Evolutionary conservation across 2,113 vertebrate genomes (phyloP).

Genomic region (Carassius auratus): DNA sequence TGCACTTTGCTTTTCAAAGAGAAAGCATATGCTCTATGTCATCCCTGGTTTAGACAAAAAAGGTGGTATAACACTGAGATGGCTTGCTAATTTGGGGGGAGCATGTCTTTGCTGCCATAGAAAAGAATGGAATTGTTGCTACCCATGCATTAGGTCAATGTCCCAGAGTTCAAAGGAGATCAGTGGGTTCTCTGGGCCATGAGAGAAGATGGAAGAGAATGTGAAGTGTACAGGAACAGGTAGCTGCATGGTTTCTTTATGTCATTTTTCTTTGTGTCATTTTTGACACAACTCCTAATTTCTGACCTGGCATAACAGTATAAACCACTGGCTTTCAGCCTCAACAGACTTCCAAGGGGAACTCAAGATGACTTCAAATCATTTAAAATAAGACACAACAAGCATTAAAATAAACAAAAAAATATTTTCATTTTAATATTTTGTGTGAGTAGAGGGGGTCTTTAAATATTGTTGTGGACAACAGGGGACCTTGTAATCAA

Average conservation of each 20-base stretch:
- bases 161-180: constrained; percentile 9
- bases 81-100: not conserved
- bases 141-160: not conserved
- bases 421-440: no score
- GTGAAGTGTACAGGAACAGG: not conserved
- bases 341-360: no score
- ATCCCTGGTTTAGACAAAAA: not conserved
- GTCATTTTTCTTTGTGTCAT: no score
- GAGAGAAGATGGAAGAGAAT: not conserved
- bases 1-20: not conserved
- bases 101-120: not conserved
- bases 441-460: no score
- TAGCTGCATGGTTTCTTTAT: not conserved
- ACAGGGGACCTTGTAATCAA: no score
- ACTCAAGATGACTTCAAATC: no score
- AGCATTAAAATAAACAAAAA: no score
- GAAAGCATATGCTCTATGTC: not conserved
- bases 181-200: constrained; percentile 5
- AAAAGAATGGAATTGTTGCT: not conserved
- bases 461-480: no score
- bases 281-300: no score
- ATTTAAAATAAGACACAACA: no score
- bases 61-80: not conserved
- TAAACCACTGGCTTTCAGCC: no score
- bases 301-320: no score